A percentile compares a stretch with the other conserved stretches of the same genome.
These are phyloP conservation scores for Microtus pennsylvanicus DNA, from an alignment of 2,113 vertebrate species.

Conservation along the genomic window DNA sequence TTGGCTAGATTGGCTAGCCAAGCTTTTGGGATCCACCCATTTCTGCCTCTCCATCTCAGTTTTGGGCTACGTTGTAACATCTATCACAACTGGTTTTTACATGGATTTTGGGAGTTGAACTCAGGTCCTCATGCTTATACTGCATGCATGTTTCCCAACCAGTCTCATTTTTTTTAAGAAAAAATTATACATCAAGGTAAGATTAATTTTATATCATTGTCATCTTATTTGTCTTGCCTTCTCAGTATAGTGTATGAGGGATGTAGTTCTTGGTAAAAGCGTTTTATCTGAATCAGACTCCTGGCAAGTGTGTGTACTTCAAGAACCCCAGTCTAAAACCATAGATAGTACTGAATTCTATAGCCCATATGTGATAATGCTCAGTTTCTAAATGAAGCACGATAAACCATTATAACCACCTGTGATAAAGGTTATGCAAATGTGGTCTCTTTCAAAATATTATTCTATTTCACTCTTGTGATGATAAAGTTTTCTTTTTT, in stretches of 20 bases:
- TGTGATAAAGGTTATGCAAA: not conserved
- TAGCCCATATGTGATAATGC: not conserved
- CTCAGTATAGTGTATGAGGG: not conserved
- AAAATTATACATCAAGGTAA: not conserved
- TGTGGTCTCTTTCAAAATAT: not conserved
- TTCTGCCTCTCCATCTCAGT: not conserved
- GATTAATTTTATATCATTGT: slow-evolving; percentile 54
- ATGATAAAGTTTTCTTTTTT: not conserved
- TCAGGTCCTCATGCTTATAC: too few species aligned
- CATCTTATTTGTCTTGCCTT: not conserved
- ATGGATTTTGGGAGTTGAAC: not conserved
- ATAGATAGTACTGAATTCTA: not conserved
- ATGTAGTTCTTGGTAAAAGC: not conserved
- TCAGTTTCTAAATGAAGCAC: not conserved
- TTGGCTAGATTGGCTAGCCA: not conserved
- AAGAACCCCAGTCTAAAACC: not conserved
- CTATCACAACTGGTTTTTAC: not conserved
- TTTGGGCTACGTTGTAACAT: not conserved
- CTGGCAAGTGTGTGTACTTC: slow-evolving; percentile 16
- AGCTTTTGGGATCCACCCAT: not conserved
- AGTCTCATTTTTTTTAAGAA: not conserved
- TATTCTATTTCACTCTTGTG: not conserved
- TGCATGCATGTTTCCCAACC: not conserved
- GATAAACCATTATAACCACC: not conserved
- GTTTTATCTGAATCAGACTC: not conserved